Conservation (phyloP, 2,888 invertebrate genomes). For the Theodoxus fluviatilis region DNA sequence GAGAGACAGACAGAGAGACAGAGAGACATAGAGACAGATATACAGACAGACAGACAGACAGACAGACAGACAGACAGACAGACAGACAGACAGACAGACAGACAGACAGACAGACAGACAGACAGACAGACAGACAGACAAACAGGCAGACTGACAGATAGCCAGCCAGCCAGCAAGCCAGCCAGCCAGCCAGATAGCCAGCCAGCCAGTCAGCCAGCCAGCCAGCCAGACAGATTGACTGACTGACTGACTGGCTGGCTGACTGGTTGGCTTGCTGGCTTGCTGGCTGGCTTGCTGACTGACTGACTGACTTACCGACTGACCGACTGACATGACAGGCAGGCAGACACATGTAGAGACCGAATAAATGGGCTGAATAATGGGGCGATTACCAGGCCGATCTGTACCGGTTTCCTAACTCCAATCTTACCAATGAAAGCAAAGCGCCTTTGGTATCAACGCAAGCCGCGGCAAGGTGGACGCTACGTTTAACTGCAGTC, state of each 20-base stretch:
- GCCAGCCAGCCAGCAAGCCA: no score
- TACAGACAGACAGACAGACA: neutral
- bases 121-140: neutral
- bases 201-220: neutral
- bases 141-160: no score
- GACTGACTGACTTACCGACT: no score
- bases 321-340: neutral
- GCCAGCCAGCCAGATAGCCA: no score
- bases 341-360: neutral
- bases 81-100: neutral
- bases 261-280: no score
- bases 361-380: neutral
- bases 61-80: slow-evolving; percentile 6
- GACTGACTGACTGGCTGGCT: no score
- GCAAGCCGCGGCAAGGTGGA: no score
- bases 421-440: no score
- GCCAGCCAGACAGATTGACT: neutral
- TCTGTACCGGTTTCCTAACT: no score
- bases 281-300: no score
- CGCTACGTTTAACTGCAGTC: no score
- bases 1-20: neutral
- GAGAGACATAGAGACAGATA: slow-evolving; percentile 3
- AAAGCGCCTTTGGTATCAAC: no score
- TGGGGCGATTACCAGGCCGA: neutral
- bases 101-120: slow-evolving; percentile 12